Evolutionary conservation across 1,140 invertebrate species (phyloP).

Genomic region (Orius insidiosus): DNA sequence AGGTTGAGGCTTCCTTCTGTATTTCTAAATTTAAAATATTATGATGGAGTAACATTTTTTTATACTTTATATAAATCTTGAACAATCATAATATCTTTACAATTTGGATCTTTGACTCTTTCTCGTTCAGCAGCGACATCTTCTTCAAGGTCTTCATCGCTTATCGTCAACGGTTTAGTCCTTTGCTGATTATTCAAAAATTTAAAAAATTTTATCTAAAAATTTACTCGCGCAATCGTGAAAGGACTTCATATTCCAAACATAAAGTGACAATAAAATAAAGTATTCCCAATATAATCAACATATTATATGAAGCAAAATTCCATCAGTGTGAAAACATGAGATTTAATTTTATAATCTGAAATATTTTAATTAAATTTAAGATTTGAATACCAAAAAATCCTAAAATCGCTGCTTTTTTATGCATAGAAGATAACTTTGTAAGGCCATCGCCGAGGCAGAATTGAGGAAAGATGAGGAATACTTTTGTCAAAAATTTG

Average conservation of each 20-base stretch:
- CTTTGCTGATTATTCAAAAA: not conserved
- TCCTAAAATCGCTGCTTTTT: not conserved
- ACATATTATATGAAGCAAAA: no score
- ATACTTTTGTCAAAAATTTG: slow-evolving; percentile 34
- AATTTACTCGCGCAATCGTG: not conserved
- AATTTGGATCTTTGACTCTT: slow-evolving; percentile 1
- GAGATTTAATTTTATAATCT: not conserved
- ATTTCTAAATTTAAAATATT: slow-evolving; percentile 16
- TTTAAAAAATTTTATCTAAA: no score
- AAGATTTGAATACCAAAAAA: not conserved
- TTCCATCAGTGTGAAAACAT: no score
- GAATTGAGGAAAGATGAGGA: slow-evolving; percentile 48
- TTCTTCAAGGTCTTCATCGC: slow-evolving; percentile 14
- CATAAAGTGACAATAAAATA: no score
- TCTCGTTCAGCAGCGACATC: slow-evolving; percentile 17
- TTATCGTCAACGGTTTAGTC: not conserved
- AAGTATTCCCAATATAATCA: no score
- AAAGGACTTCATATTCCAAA: no score
- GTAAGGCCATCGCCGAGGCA: slow-evolving; percentile 43
- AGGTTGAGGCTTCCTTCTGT: no score
- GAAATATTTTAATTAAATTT: not conserved
- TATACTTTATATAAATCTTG: no score
- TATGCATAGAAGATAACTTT: slow-evolving; percentile 29
- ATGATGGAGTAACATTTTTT: no score
- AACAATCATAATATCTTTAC: slow-evolving; percentile 12